Evolutionary conservation across 2,113 vertebrate species (phyloP), one percentile per base, ranked within the genome.

Genomic region (Callionymus lyra): DNA sequence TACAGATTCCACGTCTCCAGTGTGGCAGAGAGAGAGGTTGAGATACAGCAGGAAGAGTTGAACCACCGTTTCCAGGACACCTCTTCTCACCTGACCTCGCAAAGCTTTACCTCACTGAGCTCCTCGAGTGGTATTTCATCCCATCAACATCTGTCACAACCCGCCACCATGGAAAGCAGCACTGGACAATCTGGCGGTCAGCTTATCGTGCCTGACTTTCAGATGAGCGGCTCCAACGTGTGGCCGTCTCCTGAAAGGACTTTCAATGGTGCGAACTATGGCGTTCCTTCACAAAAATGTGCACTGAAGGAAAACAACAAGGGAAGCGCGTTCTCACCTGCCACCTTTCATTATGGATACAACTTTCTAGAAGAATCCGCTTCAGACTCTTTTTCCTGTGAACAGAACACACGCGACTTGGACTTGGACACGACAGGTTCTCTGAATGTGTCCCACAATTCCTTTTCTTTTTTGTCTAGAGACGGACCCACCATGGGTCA

Each of bases 21-120:
- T 74, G 34, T 89, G 53, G 74, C 87, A 0, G 87, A 89, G 65
- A 76, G 73, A 1, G 82, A 91, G 52, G 74, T 77, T 1, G 90
- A 88, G 41, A 79, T 88, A 8, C 85, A 85, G 34, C 86, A 87
- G 1, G 81, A 90, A 15, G 90, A 92, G 6, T 78, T 87, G 14
- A 50, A 43, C 80, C 91, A 88, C 58, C 87, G 87, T 73, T 91
- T 90, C 68, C 84, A 86, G 35, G 90, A 94, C 50, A 48, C 82
- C 12, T 31, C 84, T 34, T 35, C 87, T 8, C 77, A 86, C 81
- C 85, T 86, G 68, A 89, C 82, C 80, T 85, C 93, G 51, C 51
- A 76, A 83, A 85, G 65, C 70, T 90, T 83, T 93, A 94, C 92
- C 92, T 96, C 93, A 40, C 37, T 87, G 56, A 65, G 76, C 16